These are phyloP conservation scores for Philhelius pedissequus DNA, from an alignment of 2,888 invertebrate species.

Conservation along the genomic window DNA sequence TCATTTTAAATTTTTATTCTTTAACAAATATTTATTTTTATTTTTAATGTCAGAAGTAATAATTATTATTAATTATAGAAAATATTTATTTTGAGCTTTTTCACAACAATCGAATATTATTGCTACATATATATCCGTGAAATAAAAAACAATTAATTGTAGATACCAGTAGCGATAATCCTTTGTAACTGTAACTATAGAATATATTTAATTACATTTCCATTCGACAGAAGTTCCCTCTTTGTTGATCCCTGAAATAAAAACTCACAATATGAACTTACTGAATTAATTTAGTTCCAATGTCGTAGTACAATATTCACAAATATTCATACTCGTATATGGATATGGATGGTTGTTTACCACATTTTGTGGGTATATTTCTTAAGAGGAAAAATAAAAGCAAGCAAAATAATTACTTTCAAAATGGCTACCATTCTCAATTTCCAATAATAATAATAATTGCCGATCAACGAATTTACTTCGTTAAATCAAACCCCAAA, in stretches of 20 bases:
- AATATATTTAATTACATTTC: background rate
- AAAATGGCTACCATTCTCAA: background rate
- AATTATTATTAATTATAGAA: too few species aligned
- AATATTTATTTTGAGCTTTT: too few species aligned
- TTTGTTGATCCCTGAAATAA: background rate
- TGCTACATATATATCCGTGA: too few species aligned
- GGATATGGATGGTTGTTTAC: background rate
- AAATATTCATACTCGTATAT: too few species aligned
- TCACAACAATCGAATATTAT: too few species aligned
- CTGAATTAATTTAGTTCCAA: background rate
- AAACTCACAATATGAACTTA: background rate
- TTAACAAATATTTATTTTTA: too few species aligned
- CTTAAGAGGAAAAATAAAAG: background rate
- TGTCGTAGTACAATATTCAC: background rate
- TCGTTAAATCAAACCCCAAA: background rate
- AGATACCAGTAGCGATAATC: too few species aligned
- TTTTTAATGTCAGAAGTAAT: too few species aligned
- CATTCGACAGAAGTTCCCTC: background rate
- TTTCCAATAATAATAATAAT: background rate
- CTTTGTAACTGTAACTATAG: too few species aligned
- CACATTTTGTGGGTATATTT: background rate
- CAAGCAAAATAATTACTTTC: background rate
- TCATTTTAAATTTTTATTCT: too few species aligned
- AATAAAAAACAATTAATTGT: too few species aligned
- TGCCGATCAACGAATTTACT: background rate